These are phyloP conservation scores for Azorinus chamasolen DNA, from an alignment of 2,888 invertebrate species.

Conservation along the genomic window DNA sequence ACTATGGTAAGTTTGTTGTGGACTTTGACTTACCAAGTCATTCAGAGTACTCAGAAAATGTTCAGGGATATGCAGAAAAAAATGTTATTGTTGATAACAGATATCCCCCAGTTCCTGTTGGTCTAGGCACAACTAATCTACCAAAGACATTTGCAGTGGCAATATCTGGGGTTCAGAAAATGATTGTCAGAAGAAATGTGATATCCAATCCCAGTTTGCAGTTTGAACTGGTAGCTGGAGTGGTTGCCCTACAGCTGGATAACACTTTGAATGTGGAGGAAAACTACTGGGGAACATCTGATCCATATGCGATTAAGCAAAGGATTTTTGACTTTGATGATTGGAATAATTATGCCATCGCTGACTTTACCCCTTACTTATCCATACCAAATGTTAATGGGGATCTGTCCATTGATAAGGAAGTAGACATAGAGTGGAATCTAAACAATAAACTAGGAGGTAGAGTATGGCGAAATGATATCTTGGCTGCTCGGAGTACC, in stretches of 20 bases:
- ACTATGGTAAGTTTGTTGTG: conserved; percentile 93
- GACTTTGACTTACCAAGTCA: conserved; percentile 96
- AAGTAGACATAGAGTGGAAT: conserved; percentile 71
- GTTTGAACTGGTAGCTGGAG: conserved; percentile 96
- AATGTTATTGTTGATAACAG: conserved; percentile 79
- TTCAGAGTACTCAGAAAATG: conserved; percentile 92
- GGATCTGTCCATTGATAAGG: conserved; percentile 70
- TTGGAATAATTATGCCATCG: conserved; percentile 99
- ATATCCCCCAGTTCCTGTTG: conserved; percentile 49
- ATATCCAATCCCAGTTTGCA: conserved; percentile 90
- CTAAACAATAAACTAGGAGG: conserved; percentile 81
- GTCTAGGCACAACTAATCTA: conserved; percentile 66
- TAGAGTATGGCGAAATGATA: conserved; percentile 89
- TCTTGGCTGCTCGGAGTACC: conserved; percentile 68
- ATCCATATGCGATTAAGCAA: conserved; percentile 91
- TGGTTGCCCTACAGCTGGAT: conserved; percentile 93
- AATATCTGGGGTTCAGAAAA: conserved; percentile 97
- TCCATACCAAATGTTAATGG: conserved; percentile 87
- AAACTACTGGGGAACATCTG: conserved; percentile 98
- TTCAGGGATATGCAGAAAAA: conserved; percentile 89
- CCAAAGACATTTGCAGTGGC: conserved; percentile 91
- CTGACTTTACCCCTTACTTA: conserved; percentile 95
- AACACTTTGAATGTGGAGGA: conserved; percentile 95
- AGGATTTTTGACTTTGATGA: conserved; percentile 99
- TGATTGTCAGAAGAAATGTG: conserved; percentile 95